Evolutionary conservation across 1,140 invertebrate species (phyloP).

Genomic region (Caerostris extrusa): DNA sequence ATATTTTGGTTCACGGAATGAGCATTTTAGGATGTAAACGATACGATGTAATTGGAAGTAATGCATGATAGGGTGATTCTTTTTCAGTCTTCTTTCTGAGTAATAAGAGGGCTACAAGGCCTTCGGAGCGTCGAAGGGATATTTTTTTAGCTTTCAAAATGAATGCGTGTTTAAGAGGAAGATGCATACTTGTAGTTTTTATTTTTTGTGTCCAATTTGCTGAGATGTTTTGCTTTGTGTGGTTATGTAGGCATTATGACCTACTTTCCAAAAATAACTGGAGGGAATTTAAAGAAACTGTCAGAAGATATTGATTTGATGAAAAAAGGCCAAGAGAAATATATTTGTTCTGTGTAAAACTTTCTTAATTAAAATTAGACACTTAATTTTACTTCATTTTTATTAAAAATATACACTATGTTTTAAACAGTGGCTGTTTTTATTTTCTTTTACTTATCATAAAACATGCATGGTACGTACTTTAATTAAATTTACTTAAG

Average conservation of each 20-base stretch:
- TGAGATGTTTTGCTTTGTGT: background rate
- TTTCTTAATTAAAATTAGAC: too few species aligned
- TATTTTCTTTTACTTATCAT: too few species aligned
- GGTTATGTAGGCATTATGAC: background rate
- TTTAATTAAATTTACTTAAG: too few species aligned
- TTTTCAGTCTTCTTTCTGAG: slow-evolving; percentile 13
- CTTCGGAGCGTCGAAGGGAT: background rate
- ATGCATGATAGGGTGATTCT: slow-evolving; percentile 24
- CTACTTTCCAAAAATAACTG: background rate
- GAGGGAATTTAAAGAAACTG: background rate
- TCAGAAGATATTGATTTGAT: background rate
- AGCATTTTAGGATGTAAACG: slow-evolving; percentile 48
- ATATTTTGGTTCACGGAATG: slow-evolving; percentile 58
- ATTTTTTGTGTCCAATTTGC: background rate
- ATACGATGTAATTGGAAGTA: slow-evolving; percentile 53
- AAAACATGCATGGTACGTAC: too few species aligned
- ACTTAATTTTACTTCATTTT: too few species aligned
- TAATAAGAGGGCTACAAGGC: background rate
- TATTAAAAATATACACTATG: too few species aligned
- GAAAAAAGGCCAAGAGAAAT: background rate
- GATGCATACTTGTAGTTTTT: background rate
- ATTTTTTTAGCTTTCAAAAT: slow-evolving; percentile 8
- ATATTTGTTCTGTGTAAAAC: too few species aligned
- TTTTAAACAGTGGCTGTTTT: too few species aligned
- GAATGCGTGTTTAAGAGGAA: slow-evolving; percentile 27